Conservation (phyloP, 2,113 vertebrate genomes). For the Brienomyrus longianalis region DNA sequence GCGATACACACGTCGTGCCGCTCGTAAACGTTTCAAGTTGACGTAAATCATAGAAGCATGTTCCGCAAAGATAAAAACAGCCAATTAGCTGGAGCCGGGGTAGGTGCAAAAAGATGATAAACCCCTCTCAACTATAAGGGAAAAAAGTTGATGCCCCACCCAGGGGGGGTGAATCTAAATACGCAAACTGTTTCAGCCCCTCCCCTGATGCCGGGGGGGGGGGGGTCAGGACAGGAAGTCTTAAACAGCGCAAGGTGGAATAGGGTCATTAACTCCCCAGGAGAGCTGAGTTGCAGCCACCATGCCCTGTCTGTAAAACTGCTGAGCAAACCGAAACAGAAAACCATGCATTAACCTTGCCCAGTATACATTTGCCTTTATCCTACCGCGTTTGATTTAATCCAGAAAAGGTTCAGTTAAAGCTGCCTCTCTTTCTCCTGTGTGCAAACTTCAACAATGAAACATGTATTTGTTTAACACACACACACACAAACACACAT, state of each 20-base stretch:
- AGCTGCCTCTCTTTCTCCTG: background rate
- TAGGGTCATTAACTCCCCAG: background rate
- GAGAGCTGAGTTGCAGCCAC: background rate
- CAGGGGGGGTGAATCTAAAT: background rate
- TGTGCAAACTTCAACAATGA: background rate
- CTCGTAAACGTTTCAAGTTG: background rate
- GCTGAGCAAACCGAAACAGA: background rate
- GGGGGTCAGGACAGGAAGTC: background rate
- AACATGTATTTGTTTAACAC: background rate
- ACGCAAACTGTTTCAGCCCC: background rate
- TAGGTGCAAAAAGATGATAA: background rate
- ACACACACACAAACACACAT: background rate
- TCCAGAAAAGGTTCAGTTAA: background rate
- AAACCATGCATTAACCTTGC: background rate
- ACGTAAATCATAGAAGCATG: conserved; percentile 4
- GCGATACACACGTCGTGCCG: background rate
- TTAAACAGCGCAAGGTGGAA: conserved; percentile 3
- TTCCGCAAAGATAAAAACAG: background rate
- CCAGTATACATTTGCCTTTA: background rate
- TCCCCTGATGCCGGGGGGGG: background rate
- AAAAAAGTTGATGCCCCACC: background rate
- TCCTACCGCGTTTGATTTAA: background rate
- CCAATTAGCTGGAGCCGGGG: background rate
- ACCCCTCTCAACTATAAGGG: background rate
- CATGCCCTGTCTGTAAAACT: background rate